These are phyloP conservation scores for Machaerirhynchus nigripectus DNA, from an alignment of 2,113 vertebrate genomes.

Conservation along the genomic window DNA sequence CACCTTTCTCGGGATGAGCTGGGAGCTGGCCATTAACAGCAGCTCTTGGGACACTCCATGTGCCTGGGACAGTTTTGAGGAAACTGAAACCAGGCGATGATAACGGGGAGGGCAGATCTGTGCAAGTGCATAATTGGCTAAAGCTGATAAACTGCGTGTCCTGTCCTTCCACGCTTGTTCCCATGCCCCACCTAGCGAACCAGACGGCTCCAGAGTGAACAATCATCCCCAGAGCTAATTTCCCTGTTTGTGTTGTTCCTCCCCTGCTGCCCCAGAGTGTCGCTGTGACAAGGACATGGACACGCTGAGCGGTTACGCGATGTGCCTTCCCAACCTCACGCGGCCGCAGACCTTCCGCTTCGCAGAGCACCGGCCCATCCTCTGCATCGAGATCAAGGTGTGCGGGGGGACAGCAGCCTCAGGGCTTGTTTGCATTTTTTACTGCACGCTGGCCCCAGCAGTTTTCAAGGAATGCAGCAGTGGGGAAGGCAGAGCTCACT, in stretches of 20 bases:
- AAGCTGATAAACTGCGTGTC: background rate
- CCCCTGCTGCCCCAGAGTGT: constrained; percentile 73
- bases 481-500: background rate
- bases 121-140: background rate
- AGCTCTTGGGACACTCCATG: background rate
- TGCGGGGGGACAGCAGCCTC: rapidly evolving
- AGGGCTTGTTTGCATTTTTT: rapidly evolving
- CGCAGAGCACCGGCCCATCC: constrained; percentile 83
- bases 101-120: background rate
- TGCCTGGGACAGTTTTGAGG: background rate
- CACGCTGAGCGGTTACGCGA: constrained; percentile 90
- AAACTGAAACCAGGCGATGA: background rate
- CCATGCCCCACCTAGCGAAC: background rate
- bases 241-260: background rate
- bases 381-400: constrained; percentile 98
- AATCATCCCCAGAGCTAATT: background rate
- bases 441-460: background rate
- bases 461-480: background rate
- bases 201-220: background rate
- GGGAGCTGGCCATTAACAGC: background rate
- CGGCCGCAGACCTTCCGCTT: constrained; percentile 78
- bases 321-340: constrained; percentile 95
- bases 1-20: background rate
- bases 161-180: background rate
- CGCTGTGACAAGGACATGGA: constrained; percentile 97